Percentiles rank a stretch among this genome's conserved stretches.
phyloP scores from a whole-genome alignment of 2,888 invertebrate genomes.

The Chesias legatella region DNA sequence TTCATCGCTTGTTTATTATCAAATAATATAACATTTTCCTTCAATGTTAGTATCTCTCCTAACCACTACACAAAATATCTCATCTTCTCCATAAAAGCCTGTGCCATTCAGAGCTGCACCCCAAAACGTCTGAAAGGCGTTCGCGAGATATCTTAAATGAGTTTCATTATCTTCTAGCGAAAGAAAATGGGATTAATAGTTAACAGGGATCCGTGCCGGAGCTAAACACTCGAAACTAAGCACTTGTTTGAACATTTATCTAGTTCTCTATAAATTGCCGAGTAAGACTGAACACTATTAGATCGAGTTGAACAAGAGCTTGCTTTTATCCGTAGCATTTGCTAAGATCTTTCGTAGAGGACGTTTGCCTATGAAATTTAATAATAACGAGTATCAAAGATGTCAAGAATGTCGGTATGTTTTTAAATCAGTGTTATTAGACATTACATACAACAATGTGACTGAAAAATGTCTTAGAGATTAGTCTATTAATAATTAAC shows the following conservation, averaged over 20 bases:
- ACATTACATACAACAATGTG: too few relatives aligned
- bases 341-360: too few relatives aligned
- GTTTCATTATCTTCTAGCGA: conserved; percentile 75
- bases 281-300: conserved; percentile 22
- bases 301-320: not conserved
- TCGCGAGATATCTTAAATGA: conserved; percentile 77
- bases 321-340: not conserved
- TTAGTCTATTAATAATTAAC: too few relatives aligned
- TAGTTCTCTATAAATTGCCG: conserved; percentile 32
- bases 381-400: too few relatives aligned
- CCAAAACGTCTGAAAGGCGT: conserved; percentile 73
- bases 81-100: conserved; percentile 23
- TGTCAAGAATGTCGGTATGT: too few relatives aligned
- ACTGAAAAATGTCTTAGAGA: too few relatives aligned
- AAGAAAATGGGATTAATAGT: conserved; percentile 78
- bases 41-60: too few relatives aligned
- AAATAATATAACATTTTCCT: too few relatives aligned
- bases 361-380: too few relatives aligned
- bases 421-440: too few relatives aligned
- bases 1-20: too few relatives aligned
- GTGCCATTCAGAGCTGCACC: conserved; percentile 48
- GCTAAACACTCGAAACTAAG: conserved; percentile 52
- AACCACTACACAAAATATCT: conserved; percentile 1
- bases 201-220: conserved; percentile 62
- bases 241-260: conserved; percentile 30